Evolutionary conservation across 1,140 invertebrate genomes (phyloP).

Genomic region (Temnothorax longispinosus): DNA sequence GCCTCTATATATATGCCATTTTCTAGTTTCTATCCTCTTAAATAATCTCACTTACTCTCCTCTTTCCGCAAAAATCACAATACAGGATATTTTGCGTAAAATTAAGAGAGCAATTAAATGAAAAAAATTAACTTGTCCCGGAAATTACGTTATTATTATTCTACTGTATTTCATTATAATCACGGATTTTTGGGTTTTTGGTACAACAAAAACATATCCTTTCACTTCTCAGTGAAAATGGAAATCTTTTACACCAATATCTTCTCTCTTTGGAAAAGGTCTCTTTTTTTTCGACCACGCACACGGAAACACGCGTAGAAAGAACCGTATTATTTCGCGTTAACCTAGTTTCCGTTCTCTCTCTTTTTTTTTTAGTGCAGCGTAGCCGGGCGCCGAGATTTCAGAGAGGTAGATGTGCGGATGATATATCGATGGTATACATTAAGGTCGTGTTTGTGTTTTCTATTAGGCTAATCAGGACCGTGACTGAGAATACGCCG

Average conservation of each 20-base stretch:
- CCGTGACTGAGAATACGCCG: conserved; percentile 80
- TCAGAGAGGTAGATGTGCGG: conserved; percentile 60
- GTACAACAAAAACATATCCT: not conserved
- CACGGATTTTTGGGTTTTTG: not conserved
- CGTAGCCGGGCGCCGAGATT: conserved; percentile 14
- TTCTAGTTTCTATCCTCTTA: conserved; percentile 44
- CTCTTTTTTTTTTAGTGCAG: not conserved
- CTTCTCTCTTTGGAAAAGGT: not conserved
- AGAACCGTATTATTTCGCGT: conserved; percentile 70
- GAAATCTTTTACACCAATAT: conserved; percentile 33
- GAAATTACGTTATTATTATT: conserved; percentile 4
- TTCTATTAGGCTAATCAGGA: conserved; percentile 83
- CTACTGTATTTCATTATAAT: not conserved
- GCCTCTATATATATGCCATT: conserved; percentile 32
- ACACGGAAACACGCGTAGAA: conserved; percentile 6
- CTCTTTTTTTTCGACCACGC: not conserved
- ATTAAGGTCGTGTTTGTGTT: conserved; percentile 78
- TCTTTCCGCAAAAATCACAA: conserved; percentile 13
- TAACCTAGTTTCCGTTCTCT: conserved; percentile 64
- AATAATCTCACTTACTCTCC: conserved; percentile 24
- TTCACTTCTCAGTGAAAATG: not conserved
- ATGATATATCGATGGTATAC: conserved; percentile 79
- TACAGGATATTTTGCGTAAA: not conserved
- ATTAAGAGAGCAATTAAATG: not conserved
- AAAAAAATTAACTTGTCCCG: not conserved